Evolutionary conservation across 2,888 invertebrate species (phyloP).

Genomic region (Limnephilus auricula): DNA sequence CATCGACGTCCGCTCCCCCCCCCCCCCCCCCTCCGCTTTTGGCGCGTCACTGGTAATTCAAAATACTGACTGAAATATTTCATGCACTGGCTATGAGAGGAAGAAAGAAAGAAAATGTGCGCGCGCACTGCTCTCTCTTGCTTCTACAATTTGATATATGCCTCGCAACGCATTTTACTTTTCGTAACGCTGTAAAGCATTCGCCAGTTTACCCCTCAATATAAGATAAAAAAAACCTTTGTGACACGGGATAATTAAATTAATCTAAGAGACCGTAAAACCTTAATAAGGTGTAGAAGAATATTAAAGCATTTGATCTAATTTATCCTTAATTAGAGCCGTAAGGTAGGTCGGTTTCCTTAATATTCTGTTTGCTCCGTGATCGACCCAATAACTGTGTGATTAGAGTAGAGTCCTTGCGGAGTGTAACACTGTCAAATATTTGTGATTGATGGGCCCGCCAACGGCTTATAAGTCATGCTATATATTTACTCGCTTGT

Average conservation of each 20-base stretch:
- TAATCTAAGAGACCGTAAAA: neutral
- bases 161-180: too few relatives aligned
- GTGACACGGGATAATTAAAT: neutral
- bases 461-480: constrained; percentile 42
- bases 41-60: too few relatives aligned
- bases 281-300: neutral
- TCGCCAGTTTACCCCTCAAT: too few relatives aligned
- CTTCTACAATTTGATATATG: too few relatives aligned
- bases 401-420: constrained; percentile 27
- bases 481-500: constrained; percentile 38
- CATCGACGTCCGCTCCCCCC: too few relatives aligned
- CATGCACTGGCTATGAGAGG: too few relatives aligned
- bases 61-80: too few relatives aligned
- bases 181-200: too few relatives aligned
- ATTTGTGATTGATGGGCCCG: constrained; percentile 34
- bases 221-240: neutral
- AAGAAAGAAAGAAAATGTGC: too few relatives aligned
- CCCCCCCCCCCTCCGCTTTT: too few relatives aligned
- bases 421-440: constrained; percentile 34
- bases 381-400: constrained; percentile 39
- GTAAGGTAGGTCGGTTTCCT: neutral
- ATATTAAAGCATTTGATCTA: neutral
- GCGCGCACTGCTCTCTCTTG: too few relatives aligned
- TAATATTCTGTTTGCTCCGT: neutral
- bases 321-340: neutral